Conservation (phyloP, 2,888 invertebrate genomes). For the Mythimna loreyi region DNA sequence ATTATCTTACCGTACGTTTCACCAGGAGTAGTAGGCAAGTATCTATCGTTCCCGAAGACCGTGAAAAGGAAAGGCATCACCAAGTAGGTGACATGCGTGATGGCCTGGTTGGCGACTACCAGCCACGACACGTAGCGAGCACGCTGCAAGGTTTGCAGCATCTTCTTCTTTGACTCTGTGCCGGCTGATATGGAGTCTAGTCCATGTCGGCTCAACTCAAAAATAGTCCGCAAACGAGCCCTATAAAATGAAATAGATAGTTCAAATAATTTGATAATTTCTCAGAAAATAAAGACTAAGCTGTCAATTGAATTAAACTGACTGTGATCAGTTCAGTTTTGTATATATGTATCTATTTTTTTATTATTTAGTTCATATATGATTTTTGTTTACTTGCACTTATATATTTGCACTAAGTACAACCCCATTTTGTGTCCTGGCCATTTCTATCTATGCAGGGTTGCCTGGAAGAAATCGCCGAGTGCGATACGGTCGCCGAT, state of each 20-base stretch:
- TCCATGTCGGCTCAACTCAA: constrained; percentile 72
- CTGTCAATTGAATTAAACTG: no score
- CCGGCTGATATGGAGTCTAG: constrained; percentile 67
- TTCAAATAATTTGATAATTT: no score
- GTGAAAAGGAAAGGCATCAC: constrained; percentile 74
- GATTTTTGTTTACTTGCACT: no score
- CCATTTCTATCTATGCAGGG: no score
- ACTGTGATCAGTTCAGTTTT: no score
- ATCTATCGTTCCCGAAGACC: constrained; percentile 70
- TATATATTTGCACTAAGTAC: no score
- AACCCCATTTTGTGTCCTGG: no score
- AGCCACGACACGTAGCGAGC: constrained; percentile 74
- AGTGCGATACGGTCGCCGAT: no score
- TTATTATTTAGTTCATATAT: no score
- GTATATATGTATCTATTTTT: no score
- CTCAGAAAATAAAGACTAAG: no score
- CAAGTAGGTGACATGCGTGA: constrained; percentile 73
- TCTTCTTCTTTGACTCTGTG: constrained; percentile 63
- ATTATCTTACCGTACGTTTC: constrained; percentile 72
- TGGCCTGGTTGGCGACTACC: constrained; percentile 72
- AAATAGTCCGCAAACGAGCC: constrained; percentile 69
- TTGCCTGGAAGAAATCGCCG: no score
- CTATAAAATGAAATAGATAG: constrained; percentile 49
- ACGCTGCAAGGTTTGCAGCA: constrained; percentile 66
- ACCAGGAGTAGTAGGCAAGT: constrained; percentile 78